Evolutionary conservation across 2,113 vertebrate species (phyloP), one percentile per base, ranked within the genome.

Genomic region (Embiotoca jacksoni): DNA sequence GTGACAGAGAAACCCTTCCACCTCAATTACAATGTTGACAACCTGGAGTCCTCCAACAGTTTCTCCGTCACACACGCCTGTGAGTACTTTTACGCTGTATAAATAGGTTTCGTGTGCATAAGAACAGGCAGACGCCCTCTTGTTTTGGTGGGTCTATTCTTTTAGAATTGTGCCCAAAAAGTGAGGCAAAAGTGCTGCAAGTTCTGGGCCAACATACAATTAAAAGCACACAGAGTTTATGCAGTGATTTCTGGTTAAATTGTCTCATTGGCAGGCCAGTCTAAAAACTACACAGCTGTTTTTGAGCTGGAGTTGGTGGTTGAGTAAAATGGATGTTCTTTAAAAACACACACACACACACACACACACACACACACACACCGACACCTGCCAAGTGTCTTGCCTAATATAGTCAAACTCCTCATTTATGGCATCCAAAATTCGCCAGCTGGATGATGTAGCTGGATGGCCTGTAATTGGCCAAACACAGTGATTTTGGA

Each of bases 61-160:
- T 99, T 99, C 93, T 99, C 98, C 36, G 98, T 99, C 89, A 99
- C 98, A 87, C 98, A 99, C 73, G 98, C 98, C 81, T 99, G 98
- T 99, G 95, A 98, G 98, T 99, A 96, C 10, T 76, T 83, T 3
- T 32, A n/a, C 33, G 6, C 15, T 11, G n/a, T n/a, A 11, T 16
- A 6, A 55, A 52, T n/a, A 39, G 14, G 1, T 50, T n/a, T 44
- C 1, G 6, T 47, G 4, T 59, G 54, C 16, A 4, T 13, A 5
- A 50, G 5, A 61, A 50, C 46, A 66, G 37, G 46, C 13, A 39
- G 16, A 32, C 33, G 1, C 0, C 35, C 8, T 30, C n/a, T 7
- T 8, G 15, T 14, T 36, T 7, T n/a, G 67, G 49, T 3, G 30
- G 30, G 16, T 49, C 0, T 30, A 6, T 36, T 8, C 47, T 14